These are phyloP conservation scores for Cheilosia impressa DNA, from an alignment of 2,888 invertebrate species.

Conservation along the genomic window DNA sequence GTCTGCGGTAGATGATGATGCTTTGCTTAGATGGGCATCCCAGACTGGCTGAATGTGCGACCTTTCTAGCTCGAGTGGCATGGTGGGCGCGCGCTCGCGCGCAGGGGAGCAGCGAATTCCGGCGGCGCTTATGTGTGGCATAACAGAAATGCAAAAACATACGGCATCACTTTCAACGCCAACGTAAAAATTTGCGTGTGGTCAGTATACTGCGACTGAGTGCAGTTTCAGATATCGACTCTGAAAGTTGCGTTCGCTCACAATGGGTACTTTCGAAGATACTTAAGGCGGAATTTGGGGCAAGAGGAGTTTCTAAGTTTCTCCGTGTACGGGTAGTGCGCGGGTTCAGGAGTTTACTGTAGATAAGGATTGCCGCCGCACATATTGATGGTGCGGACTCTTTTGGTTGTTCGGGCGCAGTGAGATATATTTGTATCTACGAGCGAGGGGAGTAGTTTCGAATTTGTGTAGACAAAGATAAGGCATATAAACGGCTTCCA, in stretches of 20 bases:
- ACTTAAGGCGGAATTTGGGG: slow-evolving; percentile 61
- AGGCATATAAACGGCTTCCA: slow-evolving; percentile 71
- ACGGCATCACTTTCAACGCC: slow-evolving; percentile 74
- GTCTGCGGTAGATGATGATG: slow-evolving; percentile 33
- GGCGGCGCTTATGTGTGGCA: slow-evolving; percentile 62
- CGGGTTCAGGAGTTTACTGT: slow-evolving; percentile 48
- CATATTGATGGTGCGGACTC: slow-evolving; percentile 54
- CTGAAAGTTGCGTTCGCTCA: slow-evolving; percentile 22
- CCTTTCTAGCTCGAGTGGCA: neutral
- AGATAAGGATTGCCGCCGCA: slow-evolving; percentile 56
- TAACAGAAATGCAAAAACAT: slow-evolving; percentile 12
- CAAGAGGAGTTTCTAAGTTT: slow-evolving; percentile 50
- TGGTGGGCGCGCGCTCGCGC: neutral
- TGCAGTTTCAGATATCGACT: slow-evolving; percentile 37
- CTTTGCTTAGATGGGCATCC: slow-evolving; percentile 15
- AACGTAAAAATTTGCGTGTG: slow-evolving; percentile 73
- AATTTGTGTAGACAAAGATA: slow-evolving; percentile 54
- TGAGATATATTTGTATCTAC: slow-evolving; percentile 53
- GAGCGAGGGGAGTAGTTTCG: slow-evolving; percentile 28
- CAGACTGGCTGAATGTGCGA: neutral
- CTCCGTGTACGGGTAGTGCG: neutral
- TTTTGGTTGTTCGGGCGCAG: slow-evolving; percentile 9
- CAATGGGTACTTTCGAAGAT: slow-evolving; percentile 61
- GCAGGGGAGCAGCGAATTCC: slow-evolving; percentile 48
- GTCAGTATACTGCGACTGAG: slow-evolving; percentile 44